Conservation (phyloP, 2,113 vertebrate species). For the Xiphorhynchus elegans region DNA sequence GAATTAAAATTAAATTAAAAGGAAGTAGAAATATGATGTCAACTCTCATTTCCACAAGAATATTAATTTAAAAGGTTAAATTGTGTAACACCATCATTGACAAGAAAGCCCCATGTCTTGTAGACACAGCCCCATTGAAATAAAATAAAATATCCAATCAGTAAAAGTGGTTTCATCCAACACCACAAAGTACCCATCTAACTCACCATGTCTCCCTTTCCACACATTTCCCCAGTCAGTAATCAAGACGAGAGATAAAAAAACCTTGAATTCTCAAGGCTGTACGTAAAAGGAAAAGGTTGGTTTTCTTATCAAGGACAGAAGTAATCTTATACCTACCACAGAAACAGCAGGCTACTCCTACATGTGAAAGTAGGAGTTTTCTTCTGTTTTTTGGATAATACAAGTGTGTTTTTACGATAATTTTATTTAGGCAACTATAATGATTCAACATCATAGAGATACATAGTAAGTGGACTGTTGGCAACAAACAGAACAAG, state of each 20-base stretch:
- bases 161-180: background rate
- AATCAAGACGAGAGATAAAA: background rate
- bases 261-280: background rate
- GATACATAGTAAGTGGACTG: background rate
- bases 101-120: background rate
- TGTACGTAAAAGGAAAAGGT: background rate
- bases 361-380: background rate
- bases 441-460: background rate
- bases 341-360: background rate
- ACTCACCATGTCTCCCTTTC: background rate
- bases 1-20: background rate
- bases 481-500: background rate
- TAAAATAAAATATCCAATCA: background rate
- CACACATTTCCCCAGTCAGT: background rate
- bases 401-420: background rate
- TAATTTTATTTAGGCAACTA: background rate
- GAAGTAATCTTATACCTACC: background rate
- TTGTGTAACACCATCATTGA: background rate
- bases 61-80: background rate
- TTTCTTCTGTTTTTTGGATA: background rate
- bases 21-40: background rate
- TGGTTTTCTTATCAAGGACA: background rate
- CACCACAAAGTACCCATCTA: background rate
- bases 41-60: background rate
- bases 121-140: background rate